Conservation (phyloP, 2,888 invertebrate species). For the Sesamia inferens region DNA sequence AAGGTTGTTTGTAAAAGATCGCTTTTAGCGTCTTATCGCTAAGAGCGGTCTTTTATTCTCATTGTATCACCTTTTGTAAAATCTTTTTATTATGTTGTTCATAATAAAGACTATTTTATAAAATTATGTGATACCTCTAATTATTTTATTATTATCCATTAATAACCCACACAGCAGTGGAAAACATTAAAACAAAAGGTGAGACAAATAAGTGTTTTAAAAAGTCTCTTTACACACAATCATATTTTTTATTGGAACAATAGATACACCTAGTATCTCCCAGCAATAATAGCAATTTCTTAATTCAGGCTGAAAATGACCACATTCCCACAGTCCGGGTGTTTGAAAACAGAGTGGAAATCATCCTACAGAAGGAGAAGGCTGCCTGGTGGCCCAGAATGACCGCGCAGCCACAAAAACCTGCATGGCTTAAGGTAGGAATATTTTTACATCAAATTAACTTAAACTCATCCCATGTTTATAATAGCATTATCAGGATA, state of each 20-base stretch:
- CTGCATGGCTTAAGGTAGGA: slow-evolving; percentile 95
- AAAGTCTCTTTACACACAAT: no score
- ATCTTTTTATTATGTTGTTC: no score
- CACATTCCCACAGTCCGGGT: slow-evolving; percentile 83
- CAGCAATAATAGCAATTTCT: neutral
- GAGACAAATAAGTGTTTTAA: no score
- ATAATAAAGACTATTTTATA: no score
- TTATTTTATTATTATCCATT: no score
- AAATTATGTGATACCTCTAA: no score
- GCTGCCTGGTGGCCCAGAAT: slow-evolving; percentile 96
- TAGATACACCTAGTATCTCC: neutral
- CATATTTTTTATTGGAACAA: neutral
- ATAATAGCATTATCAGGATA: neutral
- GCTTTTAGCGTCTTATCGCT: no score
- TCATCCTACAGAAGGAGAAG: slow-evolving; percentile 92
- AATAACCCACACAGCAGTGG: no score
- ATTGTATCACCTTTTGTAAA: no score
- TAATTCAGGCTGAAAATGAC: slow-evolving; percentile 68
- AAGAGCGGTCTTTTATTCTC: no score
- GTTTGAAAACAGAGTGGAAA: slow-evolving; percentile 94
- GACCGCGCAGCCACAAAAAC: slow-evolving; percentile 94
- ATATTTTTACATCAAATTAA: neutral
- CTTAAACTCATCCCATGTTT: neutral
- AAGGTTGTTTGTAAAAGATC: no score
- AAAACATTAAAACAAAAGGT: no score